Evolutionary conservation across 2,888 invertebrate species (phyloP), one percentile per base, ranked within the genome.

Genomic region (Harpalus rubripes): DNA sequence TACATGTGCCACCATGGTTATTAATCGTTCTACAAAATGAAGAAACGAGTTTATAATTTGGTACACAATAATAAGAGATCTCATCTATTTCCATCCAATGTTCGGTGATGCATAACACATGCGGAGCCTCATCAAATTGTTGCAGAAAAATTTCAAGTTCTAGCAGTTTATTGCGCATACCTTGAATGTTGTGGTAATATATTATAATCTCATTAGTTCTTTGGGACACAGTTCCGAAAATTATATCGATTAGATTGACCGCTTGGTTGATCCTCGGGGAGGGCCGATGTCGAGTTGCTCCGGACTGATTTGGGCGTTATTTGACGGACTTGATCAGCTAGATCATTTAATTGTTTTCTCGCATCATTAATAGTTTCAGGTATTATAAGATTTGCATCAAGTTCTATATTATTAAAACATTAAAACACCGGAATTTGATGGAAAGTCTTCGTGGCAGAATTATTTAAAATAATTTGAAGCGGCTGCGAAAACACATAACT

Each of bases 1-100:
- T 18, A 10, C 61, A 22, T 22, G 22, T 22, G 22, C 22, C 22
- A 22, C 22, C 22, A 22, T 3, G 22, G 22, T 3, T 3, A 1
- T 18, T 18, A 61, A 26, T 61, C 7, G 10, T 16, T 61, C 61
- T 61, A 10, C 61, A 61, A 22, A 61, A 61, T 10, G 61, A 61
- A 18, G 61, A 61, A 18, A 26, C 10, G 6, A 16, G 8, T 18
- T 18, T 10, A 61, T 61, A 61, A 22, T 18, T 18, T 6, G 16
- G 16, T 18, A 61, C 18, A 18, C 22, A 18, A 10, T 10, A 61
- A 18, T 1, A 10, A 1, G 8, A 18, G 7, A 22, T 16, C 18
- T 61, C 61, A 8, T 61, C 61, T 1, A 16, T 1, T 18, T 18
- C 2, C 61, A 61, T 7, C 61, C 61, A 61, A 61, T 61, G 61